Percentiles rank a stretch among this genome's conserved stretches.
These are phyloP conservation scores for Melanerpes aurifrons DNA, from an alignment of 2,113 vertebrate species.

Conservation along the genomic window DNA sequence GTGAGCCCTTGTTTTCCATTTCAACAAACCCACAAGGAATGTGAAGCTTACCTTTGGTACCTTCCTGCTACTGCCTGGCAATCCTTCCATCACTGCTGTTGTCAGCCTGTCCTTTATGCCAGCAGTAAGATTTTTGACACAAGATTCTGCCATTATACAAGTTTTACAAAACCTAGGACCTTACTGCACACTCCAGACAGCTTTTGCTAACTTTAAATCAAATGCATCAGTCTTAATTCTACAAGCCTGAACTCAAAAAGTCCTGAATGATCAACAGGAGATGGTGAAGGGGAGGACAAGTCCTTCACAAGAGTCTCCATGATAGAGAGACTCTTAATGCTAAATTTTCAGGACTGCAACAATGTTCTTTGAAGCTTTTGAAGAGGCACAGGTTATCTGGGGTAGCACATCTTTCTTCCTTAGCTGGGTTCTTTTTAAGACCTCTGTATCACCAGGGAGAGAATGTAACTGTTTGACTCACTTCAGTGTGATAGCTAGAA, in stretches of 20 bases:
- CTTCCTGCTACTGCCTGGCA: background rate
- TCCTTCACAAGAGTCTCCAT: background rate
- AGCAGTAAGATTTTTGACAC: background rate
- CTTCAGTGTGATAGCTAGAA: background rate
- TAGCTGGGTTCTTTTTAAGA: background rate
- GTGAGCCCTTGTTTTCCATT: background rate
- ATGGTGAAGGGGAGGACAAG: too few relatives aligned
- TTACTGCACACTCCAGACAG: background rate
- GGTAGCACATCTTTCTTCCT: background rate
- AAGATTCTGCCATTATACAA: background rate
- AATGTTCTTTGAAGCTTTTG: background rate
- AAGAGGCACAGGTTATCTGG: background rate
- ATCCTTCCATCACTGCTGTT: background rate
- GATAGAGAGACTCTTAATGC: too few relatives aligned
- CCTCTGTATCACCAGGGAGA: background rate
- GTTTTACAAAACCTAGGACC: background rate
- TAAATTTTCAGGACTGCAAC: background rate
- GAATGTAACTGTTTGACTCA: background rate
- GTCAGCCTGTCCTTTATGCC: background rate
- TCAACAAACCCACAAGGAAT: background rate
- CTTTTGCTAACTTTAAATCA: background rate
- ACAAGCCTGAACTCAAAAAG: background rate
- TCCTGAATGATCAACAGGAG: background rate
- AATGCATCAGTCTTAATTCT: background rate
- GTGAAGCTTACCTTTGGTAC: background rate